A percentile compares a stretch with the other conserved stretches of the same genome.
phyloP scores from a whole-genome alignment of 1,140 invertebrate species.

The Phortica variegata region DNA sequence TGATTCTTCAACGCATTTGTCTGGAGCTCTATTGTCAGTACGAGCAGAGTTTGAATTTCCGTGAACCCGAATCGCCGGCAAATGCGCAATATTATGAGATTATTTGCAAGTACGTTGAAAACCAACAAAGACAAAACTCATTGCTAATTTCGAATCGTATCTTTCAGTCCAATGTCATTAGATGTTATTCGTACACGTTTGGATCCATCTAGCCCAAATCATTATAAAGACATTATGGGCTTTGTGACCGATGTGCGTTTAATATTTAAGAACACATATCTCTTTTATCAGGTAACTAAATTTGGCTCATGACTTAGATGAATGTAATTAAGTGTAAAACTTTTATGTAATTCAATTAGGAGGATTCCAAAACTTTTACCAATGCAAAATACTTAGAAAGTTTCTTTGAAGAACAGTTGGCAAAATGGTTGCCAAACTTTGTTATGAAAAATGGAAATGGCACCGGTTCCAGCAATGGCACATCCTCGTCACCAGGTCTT shows the following conservation, averaged over 20 bases:
- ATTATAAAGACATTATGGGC: slow-evolving; percentile 74
- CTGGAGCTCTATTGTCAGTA: slow-evolving; percentile 89
- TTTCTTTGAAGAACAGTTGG: slow-evolving; percentile 79
- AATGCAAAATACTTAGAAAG: slow-evolving; percentile 82
- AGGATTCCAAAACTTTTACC: slow-evolving; percentile 77
- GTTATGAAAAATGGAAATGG: slow-evolving; percentile 42
- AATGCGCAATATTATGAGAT: slow-evolving; percentile 57
- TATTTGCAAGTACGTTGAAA: slow-evolving; percentile 41
- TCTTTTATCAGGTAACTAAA: slow-evolving; percentile 77
- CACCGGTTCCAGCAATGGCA: slow-evolving; percentile 5
- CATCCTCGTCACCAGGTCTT: slow-evolving; percentile 29
- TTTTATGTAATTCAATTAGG: slow-evolving; percentile 60
- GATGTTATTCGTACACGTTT: slow-evolving; percentile 78
- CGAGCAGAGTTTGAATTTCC: slow-evolving; percentile 81
- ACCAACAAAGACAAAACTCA: background rate
- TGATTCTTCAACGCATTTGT: slow-evolving; percentile 79
- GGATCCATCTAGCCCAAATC: slow-evolving; percentile 68
- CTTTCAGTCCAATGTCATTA: slow-evolving; percentile 77
- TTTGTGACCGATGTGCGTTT: slow-evolving; percentile 80
- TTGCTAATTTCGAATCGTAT: background rate
- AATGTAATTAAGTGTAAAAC: slow-evolving; percentile 7
- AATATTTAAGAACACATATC: slow-evolving; percentile 85
- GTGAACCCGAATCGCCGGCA: slow-evolving; percentile 80
- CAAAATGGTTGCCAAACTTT: slow-evolving; percentile 79
- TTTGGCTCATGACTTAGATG: background rate